Evolutionary conservation across 2,888 invertebrate species (phyloP).

Genomic region (Zelleria hepariella): DNA sequence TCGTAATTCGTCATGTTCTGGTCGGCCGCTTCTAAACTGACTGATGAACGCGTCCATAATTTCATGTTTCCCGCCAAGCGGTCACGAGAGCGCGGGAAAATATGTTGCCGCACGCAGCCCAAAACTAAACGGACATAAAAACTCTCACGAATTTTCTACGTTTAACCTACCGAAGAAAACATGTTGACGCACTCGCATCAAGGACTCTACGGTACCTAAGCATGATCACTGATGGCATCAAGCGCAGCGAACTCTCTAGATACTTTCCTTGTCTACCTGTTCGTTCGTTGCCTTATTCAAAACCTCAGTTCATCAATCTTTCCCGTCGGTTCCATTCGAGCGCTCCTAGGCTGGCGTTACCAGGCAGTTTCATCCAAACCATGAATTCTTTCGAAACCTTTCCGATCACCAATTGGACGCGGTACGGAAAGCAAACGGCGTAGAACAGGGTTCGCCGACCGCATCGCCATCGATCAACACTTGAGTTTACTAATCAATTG

Average conservation of each 20-base stretch:
- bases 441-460: slow-evolving; percentile 36
- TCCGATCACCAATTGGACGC: slow-evolving; percentile 37
- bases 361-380: neutral
- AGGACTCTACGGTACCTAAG: too few species aligned
- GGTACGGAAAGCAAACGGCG: slow-evolving; percentile 36
- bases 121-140: neutral
- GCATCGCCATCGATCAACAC: slow-evolving; percentile 21
- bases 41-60: slow-evolving; percentile 53
- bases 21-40: slow-evolving; percentile 54
- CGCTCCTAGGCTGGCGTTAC: neutral
- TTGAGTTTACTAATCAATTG: slow-evolving; percentile 28
- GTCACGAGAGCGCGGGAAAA: slow-evolving; percentile 50
- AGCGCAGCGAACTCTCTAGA: neutral
- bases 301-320: neutral
- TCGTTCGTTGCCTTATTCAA: neutral
- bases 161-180: neutral
- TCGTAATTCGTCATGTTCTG: slow-evolving; percentile 71
- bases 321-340: neutral
- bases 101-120: neutral
- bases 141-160: neutral
- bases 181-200: neutral
- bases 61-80: slow-evolving; percentile 62
- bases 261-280: neutral
- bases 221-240: too few species aligned
- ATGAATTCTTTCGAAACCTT: neutral